phyloP scores from a whole-genome alignment of 2,797 vertebrate species.

The Chanos chanos region DNA sequence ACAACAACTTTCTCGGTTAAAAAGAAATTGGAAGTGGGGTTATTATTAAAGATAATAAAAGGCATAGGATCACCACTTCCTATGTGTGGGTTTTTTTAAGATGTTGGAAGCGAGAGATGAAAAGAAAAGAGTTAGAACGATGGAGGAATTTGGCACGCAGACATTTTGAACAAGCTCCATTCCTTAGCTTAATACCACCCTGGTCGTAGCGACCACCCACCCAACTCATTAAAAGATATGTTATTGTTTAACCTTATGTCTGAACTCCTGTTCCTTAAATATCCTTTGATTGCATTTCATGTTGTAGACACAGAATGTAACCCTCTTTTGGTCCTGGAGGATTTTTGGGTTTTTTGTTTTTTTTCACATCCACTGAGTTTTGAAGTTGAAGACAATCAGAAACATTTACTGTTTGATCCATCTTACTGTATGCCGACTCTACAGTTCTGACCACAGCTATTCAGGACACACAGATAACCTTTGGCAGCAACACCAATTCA shows the following conservation, averaged over 20 bases:
- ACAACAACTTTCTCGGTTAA: conserved; percentile 38
- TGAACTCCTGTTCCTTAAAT: conserved; percentile 44
- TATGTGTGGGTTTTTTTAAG: conserved; percentile 34
- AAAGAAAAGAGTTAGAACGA: conserved; percentile 46
- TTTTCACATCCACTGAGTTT: conserved; percentile 1
- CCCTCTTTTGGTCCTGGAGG: conserved; percentile 9
- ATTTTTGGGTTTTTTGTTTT: conserved; percentile 12
- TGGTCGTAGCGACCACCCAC: conserved; percentile 60
- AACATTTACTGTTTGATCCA: conserved; percentile 32
- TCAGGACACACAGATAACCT: too few relatives aligned
- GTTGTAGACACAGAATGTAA: conserved; percentile 31
- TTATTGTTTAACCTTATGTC: conserved; percentile 43
- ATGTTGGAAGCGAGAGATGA: conserved; percentile 46
- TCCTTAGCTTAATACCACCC: conserved; percentile 46
- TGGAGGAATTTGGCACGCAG: conserved; percentile 40
- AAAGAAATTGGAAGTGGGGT: conserved; percentile 35
- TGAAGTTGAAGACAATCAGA: conserved; percentile 47
- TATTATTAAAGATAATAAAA: conserved; percentile 63
- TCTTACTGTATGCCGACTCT: too few relatives aligned
- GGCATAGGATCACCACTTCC: conserved; percentile 46
- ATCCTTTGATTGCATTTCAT: conserved; percentile 33
- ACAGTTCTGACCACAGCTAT: too few relatives aligned
- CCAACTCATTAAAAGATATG: conserved; percentile 41
- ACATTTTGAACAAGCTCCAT: conserved; percentile 36
- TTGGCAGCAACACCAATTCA: too few relatives aligned